Base-by-base conservation (phyloP, 2,113 vertebrate species). In the Podilymbus podiceps region DNA sequence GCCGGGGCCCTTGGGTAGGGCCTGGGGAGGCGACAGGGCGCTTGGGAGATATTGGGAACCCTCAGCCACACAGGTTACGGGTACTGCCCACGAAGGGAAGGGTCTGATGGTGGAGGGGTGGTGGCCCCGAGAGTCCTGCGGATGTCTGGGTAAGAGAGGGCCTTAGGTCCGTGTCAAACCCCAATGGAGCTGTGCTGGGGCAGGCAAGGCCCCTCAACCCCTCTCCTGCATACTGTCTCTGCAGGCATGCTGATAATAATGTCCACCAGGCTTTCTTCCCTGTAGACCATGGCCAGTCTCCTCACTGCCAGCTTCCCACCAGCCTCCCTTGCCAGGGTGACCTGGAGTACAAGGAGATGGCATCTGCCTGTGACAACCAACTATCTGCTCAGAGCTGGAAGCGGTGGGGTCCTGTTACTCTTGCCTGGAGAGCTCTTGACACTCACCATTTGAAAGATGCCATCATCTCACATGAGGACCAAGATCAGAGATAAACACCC, bases 331-430 rank as follows among this genome's bases (percentile, higher is more conserved):
- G 38, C 27, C 22, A 10, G 42, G 31, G 44, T 19, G 42, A 38
- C 12, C 44, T n/a, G 27, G 22, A 24, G 21, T 46, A 15, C 21
- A 8, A 27, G 85, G 30, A 27, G 52, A 15, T 0, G 4, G 33
- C 5, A 0, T 18, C 35, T 16, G 15, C 42, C 49, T 12, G 33
- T 20, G 53, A 13, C 47, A 18, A 3, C 20, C 8, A 12, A 6
- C 42, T 27, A 17, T 10, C 58, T 31, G 62, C 63, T 40, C 12
- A 13, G 44, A 35, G 38, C 15, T 9, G 42, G 71, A 38, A 47
- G 23, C 0, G 0, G 14, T 2, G 16, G 5, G 31, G 16, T 33
- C 28, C 19, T 3, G 27, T 2, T 59, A 3, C 14, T 12, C 15
- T 17, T 33, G 31, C 12, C 27, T 5, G 19, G 38, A 59, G 44